These are phyloP conservation scores for Tridacna gigas DNA, from an alignment of 2,888 invertebrate species.

Conservation along the genomic window DNA sequence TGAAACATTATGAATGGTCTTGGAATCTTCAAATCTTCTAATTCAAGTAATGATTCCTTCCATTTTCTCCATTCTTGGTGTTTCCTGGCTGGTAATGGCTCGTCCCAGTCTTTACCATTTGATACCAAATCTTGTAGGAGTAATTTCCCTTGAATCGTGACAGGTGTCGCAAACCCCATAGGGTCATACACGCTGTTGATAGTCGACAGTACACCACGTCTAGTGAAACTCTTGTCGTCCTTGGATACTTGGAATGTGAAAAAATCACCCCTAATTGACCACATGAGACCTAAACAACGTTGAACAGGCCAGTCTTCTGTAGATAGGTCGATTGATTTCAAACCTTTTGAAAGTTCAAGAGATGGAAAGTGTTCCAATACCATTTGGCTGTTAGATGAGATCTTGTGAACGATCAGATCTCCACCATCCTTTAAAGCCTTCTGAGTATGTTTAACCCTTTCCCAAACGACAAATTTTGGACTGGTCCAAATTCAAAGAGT, in stretches of 20 bases:
- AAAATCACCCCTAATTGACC: slow-evolving; percentile 29
- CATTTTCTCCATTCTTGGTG: slow-evolving; percentile 21
- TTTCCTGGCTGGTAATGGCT: slow-evolving; percentile 46
- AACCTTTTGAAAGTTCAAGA: slow-evolving; percentile 49
- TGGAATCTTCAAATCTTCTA: slow-evolving; percentile 23
- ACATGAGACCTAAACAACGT: slow-evolving; percentile 43
- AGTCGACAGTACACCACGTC: slow-evolving; percentile 40
- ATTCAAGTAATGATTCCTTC: slow-evolving; percentile 31
- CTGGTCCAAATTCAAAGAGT: no score
- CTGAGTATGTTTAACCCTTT: slow-evolving; percentile 20
- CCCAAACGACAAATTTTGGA: no score
- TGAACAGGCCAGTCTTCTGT: slow-evolving; percentile 37
- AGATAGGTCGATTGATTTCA: slow-evolving; percentile 32
- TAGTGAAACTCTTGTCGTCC: slow-evolving; percentile 38
- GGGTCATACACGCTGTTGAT: slow-evolving; percentile 53
- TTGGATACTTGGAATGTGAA: slow-evolving; percentile 22
- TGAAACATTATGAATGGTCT: slow-evolving; percentile 19
- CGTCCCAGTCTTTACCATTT: slow-evolving; percentile 60
- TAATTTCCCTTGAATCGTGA: slow-evolving; percentile 54
- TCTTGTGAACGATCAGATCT: slow-evolving; percentile 47
- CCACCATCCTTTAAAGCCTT: slow-evolving; percentile 2
- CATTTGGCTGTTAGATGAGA: neutral
- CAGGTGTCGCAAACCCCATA: slow-evolving; percentile 40
- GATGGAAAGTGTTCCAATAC: slow-evolving; percentile 35
- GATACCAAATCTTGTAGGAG: slow-evolving; percentile 53